phyloP scores from a whole-genome alignment of 2,797 vertebrate genomes.

The Bufotes viridis region DNA sequence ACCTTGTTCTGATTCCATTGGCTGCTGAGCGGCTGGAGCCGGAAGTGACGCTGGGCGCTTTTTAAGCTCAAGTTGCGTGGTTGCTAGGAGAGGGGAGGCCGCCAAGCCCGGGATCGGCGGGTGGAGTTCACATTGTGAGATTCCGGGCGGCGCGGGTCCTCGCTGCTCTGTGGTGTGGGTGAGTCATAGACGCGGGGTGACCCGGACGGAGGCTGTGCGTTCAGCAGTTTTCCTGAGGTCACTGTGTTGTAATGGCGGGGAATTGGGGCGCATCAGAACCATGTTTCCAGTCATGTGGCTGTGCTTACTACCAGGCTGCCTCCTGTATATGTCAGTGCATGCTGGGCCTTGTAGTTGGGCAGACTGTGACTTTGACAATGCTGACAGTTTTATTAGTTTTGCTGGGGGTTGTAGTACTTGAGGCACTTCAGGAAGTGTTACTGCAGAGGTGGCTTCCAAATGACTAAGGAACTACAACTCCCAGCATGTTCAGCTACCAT shows the following conservation, averaged over 20 bases:
- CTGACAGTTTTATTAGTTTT: not conserved
- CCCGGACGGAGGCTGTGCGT: not conserved
- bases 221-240: not conserved
- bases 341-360: not conserved
- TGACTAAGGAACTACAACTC: not conserved
- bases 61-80: not conserved
- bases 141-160: not conserved
- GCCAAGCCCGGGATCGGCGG: slow-evolving; percentile 49
- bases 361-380: too few relatives aligned
- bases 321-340: not conserved
- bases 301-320: not conserved
- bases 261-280: not conserved
- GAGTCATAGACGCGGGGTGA: not conserved
- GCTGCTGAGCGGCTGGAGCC: not conserved
- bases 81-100: slow-evolving; percentile 56
- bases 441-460: too few relatives aligned
- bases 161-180: not conserved
- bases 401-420: not conserved
- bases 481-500: not conserved
- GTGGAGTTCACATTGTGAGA: not conserved
- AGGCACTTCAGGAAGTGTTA: not conserved
- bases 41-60: slow-evolving; percentile 22
- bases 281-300: not conserved
- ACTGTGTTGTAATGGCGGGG: not conserved
- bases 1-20: not conserved